Evolutionary conservation across 1,140 invertebrate genomes (phyloP), one percentile per base, ranked within the genome.

Genomic region (Tetragnatha versicolor): DNA sequence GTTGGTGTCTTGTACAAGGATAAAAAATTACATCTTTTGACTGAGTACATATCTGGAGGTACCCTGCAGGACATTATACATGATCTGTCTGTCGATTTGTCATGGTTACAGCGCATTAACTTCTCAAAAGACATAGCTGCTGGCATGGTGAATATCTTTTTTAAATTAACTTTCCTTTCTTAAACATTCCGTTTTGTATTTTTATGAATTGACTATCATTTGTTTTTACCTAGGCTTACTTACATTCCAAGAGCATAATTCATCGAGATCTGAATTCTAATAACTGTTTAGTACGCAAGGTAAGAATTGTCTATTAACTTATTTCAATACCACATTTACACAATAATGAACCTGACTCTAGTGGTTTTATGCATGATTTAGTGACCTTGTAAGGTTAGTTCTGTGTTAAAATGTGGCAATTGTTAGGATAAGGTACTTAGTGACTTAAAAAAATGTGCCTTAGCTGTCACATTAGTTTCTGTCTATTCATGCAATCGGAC

Each of bases 251-350:
- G 90, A 95, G 95, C 84, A 94, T 97, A 79, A 96, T 98, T 81
- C 96, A 98, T 87, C 88, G 96, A 45, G 96, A 98, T 87, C 89
- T 98, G 78, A 98, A 98, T 87, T 98, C 95, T 17, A 94, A 96
- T 87, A 98, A 98, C 88, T 96, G 95, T 84, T 88, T 98, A 76
- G 93, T 98, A n/a, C 89, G 93, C 84, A 92, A 72, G 14, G 69
- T 72, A 72, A 39, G 83, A 73, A 84, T 85, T 27, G 7, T 27
- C 76, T 63, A 12, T 35, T 4, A 0, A 31, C 3, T 2, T 55
- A 29, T 2, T 27, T 29, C 29, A 9, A 20, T n/a, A n/a, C n/a
- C n/a, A n/a, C n/a, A n/a, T n/a, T n/a, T n/a, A n/a, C n/a, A n/a
- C n/a, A n/a, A n/a, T n/a, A n/a, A n/a, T n/a, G n/a, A n/a, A n/a